Percentiles rank a stretch among this genome's conserved stretches.
Evolutionary conservation across 2,113 vertebrate species (phyloP).

Genomic region (Boulengeromyrus knoepffleri): DNA sequence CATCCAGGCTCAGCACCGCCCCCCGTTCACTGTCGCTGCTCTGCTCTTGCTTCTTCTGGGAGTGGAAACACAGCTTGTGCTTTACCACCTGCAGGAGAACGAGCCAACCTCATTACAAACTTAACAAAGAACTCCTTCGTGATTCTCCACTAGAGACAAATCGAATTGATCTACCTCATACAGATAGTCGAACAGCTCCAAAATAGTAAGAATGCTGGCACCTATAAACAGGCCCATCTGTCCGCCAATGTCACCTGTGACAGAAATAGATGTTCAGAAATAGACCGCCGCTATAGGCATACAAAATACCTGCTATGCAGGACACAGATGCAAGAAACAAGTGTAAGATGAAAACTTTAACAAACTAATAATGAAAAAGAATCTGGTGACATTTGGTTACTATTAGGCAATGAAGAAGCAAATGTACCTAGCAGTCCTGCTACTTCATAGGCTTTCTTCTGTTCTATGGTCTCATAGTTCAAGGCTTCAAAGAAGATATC

Average conservation of each 20-base stretch:
- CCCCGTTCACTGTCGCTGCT: slow-evolving; percentile 78
- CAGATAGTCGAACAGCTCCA: slow-evolving; percentile 86
- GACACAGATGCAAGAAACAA: neutral
- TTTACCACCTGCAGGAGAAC: slow-evolving; percentile 74
- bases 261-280: neutral
- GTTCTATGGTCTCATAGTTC: slow-evolving; percentile 85
- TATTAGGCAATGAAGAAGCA: neutral
- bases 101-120: neutral
- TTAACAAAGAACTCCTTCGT: neutral
- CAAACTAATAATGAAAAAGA: neutral
- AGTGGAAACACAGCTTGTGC: slow-evolving; percentile 80
- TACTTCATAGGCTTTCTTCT: slow-evolving; percentile 97
- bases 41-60: slow-evolving; percentile 73
- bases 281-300: neutral
- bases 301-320: neutral
- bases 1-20: slow-evolving; percentile 82
- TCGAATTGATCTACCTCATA: slow-evolving; percentile 69
- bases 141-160: neutral
- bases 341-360: neutral
- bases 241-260: slow-evolving; percentile 80
- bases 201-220: slow-evolving; percentile 84
- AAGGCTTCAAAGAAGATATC: slow-evolving; percentile 70
- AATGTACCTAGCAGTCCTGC: slow-evolving; percentile 83
- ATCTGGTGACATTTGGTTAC: neutral
- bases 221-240: slow-evolving; percentile 95